Percentiles rank a stretch among this genome's conserved stretches.
Conservation (phyloP, 2,113 vertebrate genomes). For the Cacatua alba region DNA sequence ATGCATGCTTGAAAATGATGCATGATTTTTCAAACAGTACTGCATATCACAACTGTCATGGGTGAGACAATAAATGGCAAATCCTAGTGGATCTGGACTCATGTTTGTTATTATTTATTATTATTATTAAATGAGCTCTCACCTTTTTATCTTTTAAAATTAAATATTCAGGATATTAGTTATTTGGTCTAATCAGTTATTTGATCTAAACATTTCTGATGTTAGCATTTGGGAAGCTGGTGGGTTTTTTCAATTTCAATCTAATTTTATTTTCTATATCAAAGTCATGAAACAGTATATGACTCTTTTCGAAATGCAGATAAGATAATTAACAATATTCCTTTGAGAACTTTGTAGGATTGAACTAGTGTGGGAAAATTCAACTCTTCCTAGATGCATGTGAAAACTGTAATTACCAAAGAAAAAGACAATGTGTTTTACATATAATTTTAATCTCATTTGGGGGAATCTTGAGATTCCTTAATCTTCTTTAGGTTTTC, state of each 20-base stretch:
- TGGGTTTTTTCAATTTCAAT: background rate
- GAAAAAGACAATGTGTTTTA: background rate
- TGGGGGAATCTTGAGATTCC: background rate
- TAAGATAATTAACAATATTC: background rate
- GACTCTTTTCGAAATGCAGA: background rate
- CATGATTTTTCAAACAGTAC: background rate
- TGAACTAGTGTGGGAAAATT: background rate
- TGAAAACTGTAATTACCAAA: background rate
- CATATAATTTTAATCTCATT: background rate
- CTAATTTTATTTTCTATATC: background rate
- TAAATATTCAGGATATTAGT: background rate
- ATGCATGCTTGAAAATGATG: background rate
- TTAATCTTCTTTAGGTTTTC: background rate
- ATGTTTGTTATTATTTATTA: background rate
- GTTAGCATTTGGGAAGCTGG: background rate
- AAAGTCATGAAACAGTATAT: background rate
- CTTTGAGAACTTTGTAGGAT: background rate
- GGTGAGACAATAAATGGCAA: background rate
- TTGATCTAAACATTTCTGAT: background rate
- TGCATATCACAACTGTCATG: fast-evolving
- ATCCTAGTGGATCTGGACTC: background rate
- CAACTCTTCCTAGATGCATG: background rate
- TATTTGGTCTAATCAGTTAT: background rate
- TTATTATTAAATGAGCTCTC: background rate
- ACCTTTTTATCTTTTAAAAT: background rate